Evolutionary conservation across 2,113 vertebrate genomes (phyloP).

Genomic region (Emydocephalus ijimae): DNA sequence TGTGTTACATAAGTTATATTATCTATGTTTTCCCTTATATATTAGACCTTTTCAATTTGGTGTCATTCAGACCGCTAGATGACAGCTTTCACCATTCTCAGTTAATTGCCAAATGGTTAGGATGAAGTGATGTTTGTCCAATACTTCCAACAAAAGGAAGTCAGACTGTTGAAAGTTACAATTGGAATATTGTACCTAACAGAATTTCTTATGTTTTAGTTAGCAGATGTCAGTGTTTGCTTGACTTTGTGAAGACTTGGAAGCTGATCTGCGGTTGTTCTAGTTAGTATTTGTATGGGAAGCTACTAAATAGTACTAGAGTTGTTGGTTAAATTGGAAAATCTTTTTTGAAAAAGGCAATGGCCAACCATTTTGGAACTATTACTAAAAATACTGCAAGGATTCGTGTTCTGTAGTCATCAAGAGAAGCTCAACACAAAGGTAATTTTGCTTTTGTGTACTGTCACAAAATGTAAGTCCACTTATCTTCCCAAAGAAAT

Average conservation of each 20-base stretch:
- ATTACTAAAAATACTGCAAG: background rate
- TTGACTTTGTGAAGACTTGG: background rate
- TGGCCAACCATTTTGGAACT: background rate
- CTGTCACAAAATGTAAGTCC: background rate
- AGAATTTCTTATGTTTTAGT: background rate
- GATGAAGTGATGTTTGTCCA: background rate
- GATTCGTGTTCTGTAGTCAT: background rate
- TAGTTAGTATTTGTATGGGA: background rate
- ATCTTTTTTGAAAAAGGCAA: background rate
- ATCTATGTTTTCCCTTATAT: background rate
- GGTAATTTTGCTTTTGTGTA: background rate
- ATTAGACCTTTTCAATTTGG: background rate
- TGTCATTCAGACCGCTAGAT: background rate
- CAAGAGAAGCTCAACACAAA: background rate
- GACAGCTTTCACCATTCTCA: background rate
- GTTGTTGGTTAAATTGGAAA: background rate
- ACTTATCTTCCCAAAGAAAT: background rate
- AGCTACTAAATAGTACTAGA: background rate
- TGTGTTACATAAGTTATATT: background rate
- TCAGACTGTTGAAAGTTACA: background rate
- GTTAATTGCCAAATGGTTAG: background rate
- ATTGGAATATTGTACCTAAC: background rate
- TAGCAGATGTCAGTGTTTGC: background rate
- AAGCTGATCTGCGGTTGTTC: background rate
- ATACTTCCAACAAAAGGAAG: background rate